phyloP scores from a whole-genome alignment of 2,797 vertebrate genomes.

The Macrochelys suwanniensis region DNA sequence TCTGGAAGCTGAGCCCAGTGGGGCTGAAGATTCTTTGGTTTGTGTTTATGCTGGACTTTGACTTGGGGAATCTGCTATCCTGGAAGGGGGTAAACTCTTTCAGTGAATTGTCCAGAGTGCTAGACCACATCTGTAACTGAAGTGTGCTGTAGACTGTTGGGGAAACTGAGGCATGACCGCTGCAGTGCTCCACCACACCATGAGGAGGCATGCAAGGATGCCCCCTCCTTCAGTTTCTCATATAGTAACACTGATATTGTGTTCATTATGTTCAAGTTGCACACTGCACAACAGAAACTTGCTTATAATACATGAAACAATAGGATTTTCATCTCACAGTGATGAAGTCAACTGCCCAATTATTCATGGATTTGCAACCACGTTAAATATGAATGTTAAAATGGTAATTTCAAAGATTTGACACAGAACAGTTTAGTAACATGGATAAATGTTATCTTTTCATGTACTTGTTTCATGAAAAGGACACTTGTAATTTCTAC shows the following conservation, averaged over 20 bases:
- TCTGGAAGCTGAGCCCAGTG: too few relatives aligned
- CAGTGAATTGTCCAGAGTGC: neutral
- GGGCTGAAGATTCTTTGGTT: neutral
- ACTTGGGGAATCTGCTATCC: neutral
- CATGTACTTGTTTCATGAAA: neutral
- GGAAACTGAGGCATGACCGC: neutral
- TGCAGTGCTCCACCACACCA: neutral
- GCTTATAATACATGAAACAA: neutral
- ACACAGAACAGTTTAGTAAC: neutral
- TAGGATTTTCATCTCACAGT: neutral
- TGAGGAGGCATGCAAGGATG: neutral
- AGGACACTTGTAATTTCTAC: neutral
- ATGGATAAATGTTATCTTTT: neutral
- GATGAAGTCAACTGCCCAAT: neutral
- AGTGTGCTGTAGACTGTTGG: neutral
- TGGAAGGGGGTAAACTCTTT: too few relatives aligned
- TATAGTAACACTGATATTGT: neutral
- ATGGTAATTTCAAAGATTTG: neutral
- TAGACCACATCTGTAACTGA: neutral
- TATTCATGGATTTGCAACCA: neutral
- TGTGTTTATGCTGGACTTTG: neutral
- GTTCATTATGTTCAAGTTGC: neutral
- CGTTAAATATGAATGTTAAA: neutral
- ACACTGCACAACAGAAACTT: neutral
- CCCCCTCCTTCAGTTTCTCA: neutral